Base-by-base conservation (phyloP, 2,797 vertebrate genomes). In the Atherinosoma microstoma region DNA sequence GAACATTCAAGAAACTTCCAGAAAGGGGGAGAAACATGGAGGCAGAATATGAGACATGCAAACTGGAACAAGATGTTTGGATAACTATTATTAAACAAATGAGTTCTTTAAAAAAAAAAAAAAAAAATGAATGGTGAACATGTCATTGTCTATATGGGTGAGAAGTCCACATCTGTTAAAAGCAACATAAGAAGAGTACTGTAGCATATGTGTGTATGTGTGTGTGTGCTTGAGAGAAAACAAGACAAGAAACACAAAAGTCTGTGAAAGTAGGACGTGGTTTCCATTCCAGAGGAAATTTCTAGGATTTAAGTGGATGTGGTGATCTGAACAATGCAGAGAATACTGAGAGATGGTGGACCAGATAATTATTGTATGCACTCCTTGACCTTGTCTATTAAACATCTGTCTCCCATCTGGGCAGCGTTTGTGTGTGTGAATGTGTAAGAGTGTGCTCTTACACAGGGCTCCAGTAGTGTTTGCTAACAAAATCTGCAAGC, bases 351-450 rank as follows among this genome's bases (percentile, higher is more conserved):
- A 86, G 87, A 88, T 60, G 56, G 72, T 68, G 69, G 78, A 76
- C 84, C 78, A 88, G 89, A 90, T 86, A 87, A 87, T 92, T 87
- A 87, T 80, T 79, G 76, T 45, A 83, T 89, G 91, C 80, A 95
- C 94, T 94, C 87, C 30, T 64, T 87, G 91, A 94, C 92, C 92
- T 87, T 67, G 80, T 78, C 86, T 87, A 67, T 84, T 76, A 83
- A 89, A 94, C 94, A 94, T 95, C 92, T 95, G 94, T 91, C 87
- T 87, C 74, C 90, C 93, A 95, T 94, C 89, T 94, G 93, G 78
- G 86, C 61, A 47, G 67, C 34, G 38, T 78, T 58, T 76, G 61
- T 76, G 63, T 59, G 24, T 78, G 68, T 72, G 45, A 70, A 71
- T 71, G 76, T 51, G 58, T 57, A 66, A 71, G 56, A 76, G 67